phyloP scores from a whole-genome alignment of 2,888 invertebrate genomes.

The Troglohyphantes excavatus region DNA sequence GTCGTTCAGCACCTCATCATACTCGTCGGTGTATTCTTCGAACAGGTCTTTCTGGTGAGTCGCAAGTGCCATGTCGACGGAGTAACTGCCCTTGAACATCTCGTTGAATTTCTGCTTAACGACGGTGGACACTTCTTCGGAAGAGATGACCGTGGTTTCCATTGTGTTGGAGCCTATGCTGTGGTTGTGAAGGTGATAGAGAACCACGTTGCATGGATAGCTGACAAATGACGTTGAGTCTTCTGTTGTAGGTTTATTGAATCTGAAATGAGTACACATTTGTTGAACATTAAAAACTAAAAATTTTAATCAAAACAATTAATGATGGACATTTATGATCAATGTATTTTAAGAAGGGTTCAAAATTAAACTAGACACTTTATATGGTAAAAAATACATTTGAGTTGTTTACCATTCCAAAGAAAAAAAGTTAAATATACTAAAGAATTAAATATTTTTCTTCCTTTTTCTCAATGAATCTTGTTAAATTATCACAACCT shows the following conservation, averaged over 20 bases:
- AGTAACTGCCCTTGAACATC: slow-evolving; percentile 74
- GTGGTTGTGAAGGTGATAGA: slow-evolving; percentile 68
- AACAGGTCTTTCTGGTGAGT: slow-evolving; percentile 64
- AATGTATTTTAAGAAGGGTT: too few species aligned
- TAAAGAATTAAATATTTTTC: too few species aligned
- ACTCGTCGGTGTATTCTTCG: slow-evolving; percentile 76
- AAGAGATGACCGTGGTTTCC: slow-evolving; percentile 33
- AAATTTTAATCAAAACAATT: too few species aligned
- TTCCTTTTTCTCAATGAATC: too few species aligned
- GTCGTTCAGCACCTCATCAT: slow-evolving; percentile 65
- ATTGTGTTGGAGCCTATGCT: slow-evolving; percentile 57
- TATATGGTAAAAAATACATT: too few species aligned
- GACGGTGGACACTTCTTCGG: slow-evolving; percentile 63
- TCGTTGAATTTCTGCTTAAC: slow-evolving; percentile 72
- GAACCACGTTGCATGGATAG: slow-evolving; percentile 69
- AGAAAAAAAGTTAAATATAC: too few species aligned
- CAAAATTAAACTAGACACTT: too few species aligned
- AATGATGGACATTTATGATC: too few species aligned
- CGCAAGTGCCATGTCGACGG: slow-evolving; percentile 35
- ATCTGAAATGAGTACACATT: slow-evolving; percentile 17
- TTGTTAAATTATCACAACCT: too few species aligned
- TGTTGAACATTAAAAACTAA: background rate
- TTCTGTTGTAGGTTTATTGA: slow-evolving; percentile 7
- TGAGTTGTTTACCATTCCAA: too few species aligned
- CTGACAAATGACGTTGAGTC: slow-evolving; percentile 12